phyloP scores from a whole-genome alignment of 2,888 invertebrate genomes.

The Clanis bilineata region DNA sequence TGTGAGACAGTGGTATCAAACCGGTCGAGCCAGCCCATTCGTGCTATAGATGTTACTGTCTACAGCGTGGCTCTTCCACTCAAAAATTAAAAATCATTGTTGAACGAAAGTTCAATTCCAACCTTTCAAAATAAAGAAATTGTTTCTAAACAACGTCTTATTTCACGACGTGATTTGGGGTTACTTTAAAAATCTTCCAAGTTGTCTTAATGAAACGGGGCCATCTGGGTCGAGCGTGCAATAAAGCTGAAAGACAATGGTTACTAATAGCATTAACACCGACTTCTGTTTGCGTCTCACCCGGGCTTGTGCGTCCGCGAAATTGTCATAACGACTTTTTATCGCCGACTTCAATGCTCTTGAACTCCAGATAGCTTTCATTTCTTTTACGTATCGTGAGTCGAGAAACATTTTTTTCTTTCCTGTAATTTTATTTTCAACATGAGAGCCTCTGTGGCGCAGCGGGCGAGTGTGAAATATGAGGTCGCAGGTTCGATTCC shows the following conservation, averaged over 20 bases:
- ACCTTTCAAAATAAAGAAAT: too few species aligned
- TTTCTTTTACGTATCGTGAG: background rate
- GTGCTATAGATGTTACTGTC: too few species aligned
- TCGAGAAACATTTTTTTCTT: background rate
- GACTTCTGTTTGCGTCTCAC: conserved; percentile 18
- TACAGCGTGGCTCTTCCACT: too few species aligned
- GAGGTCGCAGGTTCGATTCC: too few species aligned
- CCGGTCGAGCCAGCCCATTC: too few species aligned
- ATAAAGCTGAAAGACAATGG: conserved; percentile 27
- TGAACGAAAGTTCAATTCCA: too few species aligned
- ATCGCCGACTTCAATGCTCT: background rate
- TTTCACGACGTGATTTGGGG: background rate
- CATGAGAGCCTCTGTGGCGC: too few species aligned
- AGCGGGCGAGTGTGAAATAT: too few species aligned
- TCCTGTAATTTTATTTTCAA: too few species aligned
- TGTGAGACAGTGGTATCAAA: too few species aligned
- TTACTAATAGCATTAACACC: conserved; percentile 33
- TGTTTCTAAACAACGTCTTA: background rate
- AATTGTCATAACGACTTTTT: background rate
- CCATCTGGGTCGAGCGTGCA: conserved; percentile 29
- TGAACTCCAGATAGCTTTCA: too few species aligned
- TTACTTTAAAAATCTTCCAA: conserved; percentile 21
- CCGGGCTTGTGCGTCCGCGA: conserved; percentile 4
- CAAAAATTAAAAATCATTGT: too few species aligned
- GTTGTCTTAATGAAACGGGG: conserved; percentile 27